Conservation (phyloP, 1,140 invertebrate genomes). For the Zeugodacus cucurbitae region DNA sequence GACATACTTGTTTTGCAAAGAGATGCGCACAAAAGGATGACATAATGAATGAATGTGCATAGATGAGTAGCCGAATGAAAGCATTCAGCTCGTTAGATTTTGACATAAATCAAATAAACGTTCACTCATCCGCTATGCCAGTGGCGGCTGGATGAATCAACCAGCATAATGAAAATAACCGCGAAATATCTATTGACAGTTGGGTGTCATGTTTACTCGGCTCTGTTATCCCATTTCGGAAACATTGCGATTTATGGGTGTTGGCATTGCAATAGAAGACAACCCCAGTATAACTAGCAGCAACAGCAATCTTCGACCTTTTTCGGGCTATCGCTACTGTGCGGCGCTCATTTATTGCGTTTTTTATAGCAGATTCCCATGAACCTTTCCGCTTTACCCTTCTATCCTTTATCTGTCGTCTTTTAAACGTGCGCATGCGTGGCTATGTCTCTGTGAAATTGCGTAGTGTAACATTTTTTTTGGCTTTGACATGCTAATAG, state of each 20-base stretch:
- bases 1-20: slow-evolving; percentile 7
- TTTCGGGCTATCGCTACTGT: slow-evolving; percentile 50
- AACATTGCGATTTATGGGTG: slow-evolving; percentile 65
- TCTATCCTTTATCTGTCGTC: slow-evolving; percentile 43
- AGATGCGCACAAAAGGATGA: slow-evolving; percentile 29
- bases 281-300: background rate
- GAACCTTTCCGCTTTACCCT: slow-evolving; percentile 48
- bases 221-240: slow-evolving; percentile 65
- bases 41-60: slow-evolving; percentile 20
- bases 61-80: slow-evolving; percentile 44
- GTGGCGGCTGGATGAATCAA: slow-evolving; percentile 45
- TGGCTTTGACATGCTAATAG: slow-evolving; percentile 48
- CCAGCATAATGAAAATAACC: slow-evolving; percentile 64
- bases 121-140: slow-evolving; percentile 46
- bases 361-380: slow-evolving; percentile 66
- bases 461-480: slow-evolving; percentile 42
- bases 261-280: slow-evolving; percentile 40
- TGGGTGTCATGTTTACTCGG: slow-evolving; percentile 66
- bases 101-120: slow-evolving; percentile 66
- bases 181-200: slow-evolving; percentile 67
- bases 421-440: slow-evolving; percentile 40
- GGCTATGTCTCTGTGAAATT: slow-evolving; percentile 18
- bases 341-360: slow-evolving; percentile 54
- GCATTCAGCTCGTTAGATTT: slow-evolving; percentile 60
- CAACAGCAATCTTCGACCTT: slow-evolving; percentile 47